Base-by-base conservation (phyloP, 2,113 vertebrate species). In the Mionectes macconnelli region DNA sequence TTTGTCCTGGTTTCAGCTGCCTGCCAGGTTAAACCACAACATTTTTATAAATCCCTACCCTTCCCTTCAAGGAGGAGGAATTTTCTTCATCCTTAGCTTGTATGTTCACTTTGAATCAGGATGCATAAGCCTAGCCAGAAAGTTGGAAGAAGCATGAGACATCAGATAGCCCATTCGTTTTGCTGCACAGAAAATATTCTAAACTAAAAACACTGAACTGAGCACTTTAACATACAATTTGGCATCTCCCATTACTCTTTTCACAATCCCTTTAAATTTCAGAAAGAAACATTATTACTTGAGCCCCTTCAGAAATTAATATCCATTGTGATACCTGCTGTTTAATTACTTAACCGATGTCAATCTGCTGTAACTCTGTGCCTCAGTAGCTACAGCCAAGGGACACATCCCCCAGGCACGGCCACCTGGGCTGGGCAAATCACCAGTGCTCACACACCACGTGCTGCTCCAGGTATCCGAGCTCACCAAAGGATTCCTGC, bases 381-480 rank as follows among this genome's bases (percentile, higher is more conserved):
- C 55, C 30, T 80, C 18, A 25, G 50, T 12, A 28, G 7, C 33
- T 22, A 8, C 24, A 68, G 44, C 19, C 27, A 25, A 23, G 31
- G 8, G 66, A 82, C 52, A 49, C 19, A 22, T 45, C n/a, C 37
- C 80, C 66, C 75, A 57, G 70, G 35, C 33, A 24, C 0, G 5
- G 31, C 50, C 28, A 6, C 63, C 56, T 21, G 37, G n/a, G 37
- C 68, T 84, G 53, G 53, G 20, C 66, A 75, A 25, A 68, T 47
- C 67, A 39, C n/a, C 77, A 60, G 39, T 23, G 17, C 67, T 73
- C 57, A 62, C 31, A 12, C 1, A 0, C 18, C 10, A 0, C 13
- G 50, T 23, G 47, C 72, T 77, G 2, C 78, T 76, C 24, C 49
- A 39, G 74, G 64, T 24, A 25, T n/a, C 53, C 0, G 1, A 55